These are phyloP conservation scores for Acanthoscelides obtectus DNA, from an alignment of 2,888 invertebrate species.

Conservation along the genomic window DNA sequence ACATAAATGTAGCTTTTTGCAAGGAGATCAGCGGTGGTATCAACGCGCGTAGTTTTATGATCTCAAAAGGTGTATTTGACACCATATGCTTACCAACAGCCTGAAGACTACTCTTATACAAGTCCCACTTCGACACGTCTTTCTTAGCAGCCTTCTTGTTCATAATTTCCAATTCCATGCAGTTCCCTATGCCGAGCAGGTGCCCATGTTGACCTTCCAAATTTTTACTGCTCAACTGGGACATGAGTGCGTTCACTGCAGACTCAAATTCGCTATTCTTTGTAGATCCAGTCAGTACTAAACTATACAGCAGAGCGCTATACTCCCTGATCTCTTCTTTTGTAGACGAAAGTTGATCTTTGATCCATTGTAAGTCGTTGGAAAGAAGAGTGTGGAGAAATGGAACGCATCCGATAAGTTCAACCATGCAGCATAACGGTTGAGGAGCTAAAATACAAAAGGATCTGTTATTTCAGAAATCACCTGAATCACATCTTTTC, in stretches of 20 bases:
- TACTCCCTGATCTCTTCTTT: constrained; percentile 73
- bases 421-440: constrained; percentile 71
- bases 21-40: no score
- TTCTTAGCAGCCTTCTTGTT: constrained; percentile 31
- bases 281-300: constrained; percentile 58
- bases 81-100: constrained; percentile 22
- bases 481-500: no score
- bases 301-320: constrained; percentile 69
- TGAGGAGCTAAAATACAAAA: constrained; percentile 51
- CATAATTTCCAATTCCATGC: constrained; percentile 63
- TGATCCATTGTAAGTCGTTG: constrained; percentile 61
- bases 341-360: constrained; percentile 59
- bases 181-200: constrained; percentile 64
- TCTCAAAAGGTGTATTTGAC: no score
- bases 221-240: constrained; percentile 53
- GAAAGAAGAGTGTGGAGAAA: constrained; percentile 62
- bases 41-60: no score
- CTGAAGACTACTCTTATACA: constrained; percentile 53
- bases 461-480: no score
- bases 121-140: constrained; percentile 52
- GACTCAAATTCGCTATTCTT: constrained; percentile 51
- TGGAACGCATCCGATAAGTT: constrained; percentile 79
- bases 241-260: constrained; percentile 55
- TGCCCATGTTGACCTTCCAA: constrained; percentile 77
- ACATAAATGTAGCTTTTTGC: no score